Evolutionary conservation across 2,797 vertebrate species (phyloP), one percentile per base, ranked within the genome.

Genomic region (Rhabdomys pumilio): DNA sequence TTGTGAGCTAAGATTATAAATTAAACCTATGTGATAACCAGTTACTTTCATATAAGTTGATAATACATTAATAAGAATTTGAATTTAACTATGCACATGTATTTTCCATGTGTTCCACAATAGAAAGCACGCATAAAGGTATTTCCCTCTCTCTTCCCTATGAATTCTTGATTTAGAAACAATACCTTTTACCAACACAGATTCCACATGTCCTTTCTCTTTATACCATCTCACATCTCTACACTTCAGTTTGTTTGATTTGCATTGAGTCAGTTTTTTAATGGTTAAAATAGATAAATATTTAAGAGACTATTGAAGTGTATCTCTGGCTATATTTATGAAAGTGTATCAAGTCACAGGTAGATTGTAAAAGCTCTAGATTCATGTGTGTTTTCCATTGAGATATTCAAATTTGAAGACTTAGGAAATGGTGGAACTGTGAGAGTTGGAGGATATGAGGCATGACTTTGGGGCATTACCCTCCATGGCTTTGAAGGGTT

Each of bases 1-100:
- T 9, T 65, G 15, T 80, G 34, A 92, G 10, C 6, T 89, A 89
- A 94, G 91, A 84, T 65, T 81, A 53, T 8, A 94, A 79, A 41
- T 10, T 24, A 3, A 73, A 69, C 24, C 11, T 22, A 59, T 10
- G 79, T 4, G 24, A n/a, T 22, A 65, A 31, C 34, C 38, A 72
- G 24, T 38, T 65, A 47, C n/a, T 88, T 87, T 67, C 63, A 41
- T 73, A 31, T 0, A 38, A 1, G 2, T 90, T 73, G 31, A 82
- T 95, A 84, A 79, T 41, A 0, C 22, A 55, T 77, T 20, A 41
- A 1, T 50, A 80, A 63, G 2, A 89, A n/a, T 29, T 29, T 88
- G 50, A 72, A 72, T 50, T 55, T 24, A 61, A 73, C 81, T 72
- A 41, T 77, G 17, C 53, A 57, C 26, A 3, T 20, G 38, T 26